phyloP scores from a whole-genome alignment of 2,113 vertebrate species.

The Leptosomus discolor region DNA sequence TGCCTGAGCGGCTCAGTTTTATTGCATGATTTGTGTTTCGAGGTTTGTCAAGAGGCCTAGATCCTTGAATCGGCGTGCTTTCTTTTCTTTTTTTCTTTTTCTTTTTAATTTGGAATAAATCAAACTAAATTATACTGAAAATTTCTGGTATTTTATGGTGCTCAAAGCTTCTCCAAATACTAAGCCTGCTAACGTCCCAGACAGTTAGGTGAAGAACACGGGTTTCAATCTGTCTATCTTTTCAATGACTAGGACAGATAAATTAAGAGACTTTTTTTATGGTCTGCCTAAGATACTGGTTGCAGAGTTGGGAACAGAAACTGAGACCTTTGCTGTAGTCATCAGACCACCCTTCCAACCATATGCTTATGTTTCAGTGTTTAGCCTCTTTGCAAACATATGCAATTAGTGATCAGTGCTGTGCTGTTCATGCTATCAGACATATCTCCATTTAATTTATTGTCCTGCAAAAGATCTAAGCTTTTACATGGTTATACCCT shows the following conservation, averaged over 20 bases:
- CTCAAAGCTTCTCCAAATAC: neutral
- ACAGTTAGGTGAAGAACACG: neutral
- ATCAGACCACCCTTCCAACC: constrained; percentile 21
- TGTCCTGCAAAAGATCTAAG: constrained; percentile 44
- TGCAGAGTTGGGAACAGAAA: neutral
- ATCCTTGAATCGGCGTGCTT: neutral
- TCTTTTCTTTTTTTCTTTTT: neutral
- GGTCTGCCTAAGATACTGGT: neutral
- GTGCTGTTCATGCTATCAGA: constrained; percentile 7
- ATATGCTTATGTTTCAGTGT: neutral
- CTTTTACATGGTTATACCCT: neutral
- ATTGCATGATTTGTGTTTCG: constrained; percentile 1
- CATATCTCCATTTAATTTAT: constrained; percentile 44
- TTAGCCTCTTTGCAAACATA: neutral
- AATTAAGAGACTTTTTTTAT: neutral
- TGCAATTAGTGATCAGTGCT: neutral
- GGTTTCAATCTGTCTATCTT: neutral
- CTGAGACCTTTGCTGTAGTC: neutral
- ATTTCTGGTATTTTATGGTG: neutral
- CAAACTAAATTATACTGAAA: neutral
- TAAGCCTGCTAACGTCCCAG: neutral
- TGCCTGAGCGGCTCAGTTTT: neutral
- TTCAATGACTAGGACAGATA: neutral
- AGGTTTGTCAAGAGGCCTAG: neutral
- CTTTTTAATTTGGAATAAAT: neutral